phyloP scores from a whole-genome alignment of 2,113 vertebrate genomes.

The Hemichromis elongatus region DNA sequence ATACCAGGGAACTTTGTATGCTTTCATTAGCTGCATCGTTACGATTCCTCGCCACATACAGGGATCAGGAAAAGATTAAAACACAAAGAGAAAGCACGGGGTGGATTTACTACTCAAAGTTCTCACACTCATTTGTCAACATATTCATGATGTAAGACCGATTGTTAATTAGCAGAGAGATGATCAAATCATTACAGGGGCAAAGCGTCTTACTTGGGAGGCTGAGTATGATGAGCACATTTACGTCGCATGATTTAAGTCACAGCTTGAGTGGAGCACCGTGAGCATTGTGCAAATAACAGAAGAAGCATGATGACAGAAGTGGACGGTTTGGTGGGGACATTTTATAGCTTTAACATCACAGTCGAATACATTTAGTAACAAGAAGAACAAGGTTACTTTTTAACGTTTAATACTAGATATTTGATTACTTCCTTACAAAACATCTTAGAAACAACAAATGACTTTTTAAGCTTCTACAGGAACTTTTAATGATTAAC shows the following conservation, averaged over 20 bases:
- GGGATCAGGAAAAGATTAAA: conserved; percentile 19
- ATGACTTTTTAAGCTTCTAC: not conserved
- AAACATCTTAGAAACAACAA: not conserved
- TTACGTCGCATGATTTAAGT: not conserved
- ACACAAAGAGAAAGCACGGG: not conserved
- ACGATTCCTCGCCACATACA: not conserved
- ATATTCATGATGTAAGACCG: conserved; percentile 1
- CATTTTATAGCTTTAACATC: not conserved
- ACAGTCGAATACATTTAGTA: not conserved
- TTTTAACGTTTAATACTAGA: not conserved
- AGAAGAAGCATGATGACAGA: not conserved
- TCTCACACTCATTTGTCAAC: conserved; percentile 44
- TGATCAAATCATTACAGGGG: not conserved
- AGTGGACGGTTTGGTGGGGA: not conserved
- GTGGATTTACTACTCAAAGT: conserved; percentile 12
- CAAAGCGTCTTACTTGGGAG: not conserved
- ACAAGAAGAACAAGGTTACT: not conserved
- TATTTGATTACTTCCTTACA: not conserved
- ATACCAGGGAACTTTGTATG: not conserved
- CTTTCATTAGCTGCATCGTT: conserved; percentile 34
- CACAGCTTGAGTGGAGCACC: not conserved
- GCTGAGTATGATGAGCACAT: not conserved
- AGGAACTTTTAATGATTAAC: no score
- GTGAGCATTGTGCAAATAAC: not conserved
- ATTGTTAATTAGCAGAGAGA: not conserved